Conservation (phyloP, 1,140 invertebrate genomes). For the Drosophila dunni region DNA sequence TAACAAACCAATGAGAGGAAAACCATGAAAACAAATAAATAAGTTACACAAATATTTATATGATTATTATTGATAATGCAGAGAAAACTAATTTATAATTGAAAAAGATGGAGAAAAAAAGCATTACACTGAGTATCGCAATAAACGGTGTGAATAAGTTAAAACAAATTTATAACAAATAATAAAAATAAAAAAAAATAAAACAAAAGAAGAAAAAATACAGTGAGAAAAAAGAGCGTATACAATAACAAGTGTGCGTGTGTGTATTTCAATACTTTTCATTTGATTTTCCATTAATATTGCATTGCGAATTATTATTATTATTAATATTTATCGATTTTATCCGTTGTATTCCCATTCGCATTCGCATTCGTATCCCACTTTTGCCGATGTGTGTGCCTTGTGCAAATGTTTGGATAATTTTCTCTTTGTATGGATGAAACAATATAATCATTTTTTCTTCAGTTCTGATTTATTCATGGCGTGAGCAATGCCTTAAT, state of each 20-base stretch:
- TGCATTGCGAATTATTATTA: constrained; percentile 71
- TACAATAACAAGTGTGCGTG: constrained; percentile 50
- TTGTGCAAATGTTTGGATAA: constrained; percentile 78
- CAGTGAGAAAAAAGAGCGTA: not conserved
- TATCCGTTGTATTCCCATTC: constrained; percentile 68
- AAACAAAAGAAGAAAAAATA: constrained; percentile 41
- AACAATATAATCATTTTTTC: constrained; percentile 31
- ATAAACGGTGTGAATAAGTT: constrained; percentile 27
- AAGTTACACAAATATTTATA: constrained; percentile 73
- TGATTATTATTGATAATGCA: constrained; percentile 77
- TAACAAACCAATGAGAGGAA: constrained; percentile 26
- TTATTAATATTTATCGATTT: constrained; percentile 74
- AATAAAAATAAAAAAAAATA: constrained; percentile 65
- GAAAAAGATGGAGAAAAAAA: constrained; percentile 39
- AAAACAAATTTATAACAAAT: constrained; percentile 51
- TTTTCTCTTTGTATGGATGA: constrained; percentile 68
- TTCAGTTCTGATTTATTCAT: constrained; percentile 71
- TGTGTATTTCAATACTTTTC: constrained; percentile 59
- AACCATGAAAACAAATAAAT: constrained; percentile 25
- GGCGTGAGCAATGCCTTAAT: constrained; percentile 41
- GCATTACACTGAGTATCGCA: constrained; percentile 35
- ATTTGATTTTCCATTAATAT: constrained; percentile 77
- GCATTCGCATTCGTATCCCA: constrained; percentile 30
- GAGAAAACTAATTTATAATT: constrained; percentile 74
- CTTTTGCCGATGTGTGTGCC: constrained; percentile 49